These are phyloP conservation scores for Saimiri boliviensis DNA, from an alignment of 2,113 vertebrate species.

Conservation along the genomic window DNA sequence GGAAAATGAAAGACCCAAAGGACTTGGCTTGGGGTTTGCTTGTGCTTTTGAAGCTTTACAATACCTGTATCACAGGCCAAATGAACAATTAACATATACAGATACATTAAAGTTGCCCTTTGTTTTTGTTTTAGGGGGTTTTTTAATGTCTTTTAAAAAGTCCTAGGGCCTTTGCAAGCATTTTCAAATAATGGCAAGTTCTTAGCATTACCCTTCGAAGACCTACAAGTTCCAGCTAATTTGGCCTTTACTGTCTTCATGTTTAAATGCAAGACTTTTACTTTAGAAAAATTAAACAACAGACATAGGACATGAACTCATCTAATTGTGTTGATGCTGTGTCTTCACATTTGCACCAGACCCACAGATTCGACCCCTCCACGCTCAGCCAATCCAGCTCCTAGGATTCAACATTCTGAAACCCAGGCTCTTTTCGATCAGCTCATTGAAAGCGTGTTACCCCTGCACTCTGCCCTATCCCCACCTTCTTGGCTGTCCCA, in stretches of 20 bases:
- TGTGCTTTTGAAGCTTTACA: not conserved
- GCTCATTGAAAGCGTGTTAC: not conserved
- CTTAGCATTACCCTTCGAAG: not conserved
- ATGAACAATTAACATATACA: not conserved
- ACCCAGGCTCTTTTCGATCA: not conserved
- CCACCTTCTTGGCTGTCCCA: not conserved
- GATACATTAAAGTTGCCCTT: not conserved
- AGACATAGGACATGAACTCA: not conserved
- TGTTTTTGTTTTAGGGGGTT: not conserved
- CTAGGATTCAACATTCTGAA: not conserved
- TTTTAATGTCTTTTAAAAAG: not conserved
- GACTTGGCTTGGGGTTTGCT: not conserved
- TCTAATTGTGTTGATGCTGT: too few relatives aligned
- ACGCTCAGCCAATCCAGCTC: accelerated
- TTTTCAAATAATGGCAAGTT: conserved; percentile 52
- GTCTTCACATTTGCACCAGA: not conserved
- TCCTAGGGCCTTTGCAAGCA: not conserved
- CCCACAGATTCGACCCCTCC: accelerated
- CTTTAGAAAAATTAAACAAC: not conserved
- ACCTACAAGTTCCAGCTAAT: not conserved
- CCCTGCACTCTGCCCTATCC: not conserved
- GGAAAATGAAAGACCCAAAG: conserved; percentile 3
- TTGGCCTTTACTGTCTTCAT: not conserved
- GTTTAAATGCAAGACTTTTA: not conserved
- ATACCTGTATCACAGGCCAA: conserved; percentile 41